phyloP scores from a whole-genome alignment of 2,888 invertebrate genomes.

The Spicauda simplicius region DNA sequence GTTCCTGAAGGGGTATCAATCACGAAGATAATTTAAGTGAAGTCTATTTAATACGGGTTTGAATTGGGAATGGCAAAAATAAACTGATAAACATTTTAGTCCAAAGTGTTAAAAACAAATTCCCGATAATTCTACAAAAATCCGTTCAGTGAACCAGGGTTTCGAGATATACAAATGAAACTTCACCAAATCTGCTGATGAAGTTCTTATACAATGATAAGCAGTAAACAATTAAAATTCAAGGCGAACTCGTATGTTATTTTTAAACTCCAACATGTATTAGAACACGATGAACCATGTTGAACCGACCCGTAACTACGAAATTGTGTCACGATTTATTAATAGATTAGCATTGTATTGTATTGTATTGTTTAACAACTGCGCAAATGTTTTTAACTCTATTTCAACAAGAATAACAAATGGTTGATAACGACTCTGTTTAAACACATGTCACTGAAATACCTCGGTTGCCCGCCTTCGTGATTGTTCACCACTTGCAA shows the following conservation, averaged over 20 bases:
- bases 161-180: no score
- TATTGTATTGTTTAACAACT: constrained; percentile 53
- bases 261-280: not conserved
- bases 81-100: no score
- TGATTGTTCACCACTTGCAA: constrained; percentile 47
- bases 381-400: constrained; percentile 52
- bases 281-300: constrained; percentile 14
- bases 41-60: no score
- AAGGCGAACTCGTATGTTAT: constrained; percentile 4
- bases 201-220: no score
- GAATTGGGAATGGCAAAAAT: no score
- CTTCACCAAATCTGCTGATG: no score
- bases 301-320: constrained; percentile 19
- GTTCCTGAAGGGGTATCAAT: no score
- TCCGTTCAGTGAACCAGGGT: no score
- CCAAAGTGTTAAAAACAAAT: no score
- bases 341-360: constrained; percentile 49
- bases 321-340: constrained; percentile 52
- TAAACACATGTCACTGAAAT: constrained; percentile 56
- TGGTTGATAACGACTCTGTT: constrained; percentile 47
- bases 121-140: no score
- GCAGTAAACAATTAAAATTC: no score
- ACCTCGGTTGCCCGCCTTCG: constrained; percentile 43
- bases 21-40: no score
- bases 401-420: constrained; percentile 3